Evolutionary conservation across 2,888 invertebrate genomes (phyloP), one percentile per base, ranked within the genome.

Genomic region (Cheilosia impressa): DNA sequence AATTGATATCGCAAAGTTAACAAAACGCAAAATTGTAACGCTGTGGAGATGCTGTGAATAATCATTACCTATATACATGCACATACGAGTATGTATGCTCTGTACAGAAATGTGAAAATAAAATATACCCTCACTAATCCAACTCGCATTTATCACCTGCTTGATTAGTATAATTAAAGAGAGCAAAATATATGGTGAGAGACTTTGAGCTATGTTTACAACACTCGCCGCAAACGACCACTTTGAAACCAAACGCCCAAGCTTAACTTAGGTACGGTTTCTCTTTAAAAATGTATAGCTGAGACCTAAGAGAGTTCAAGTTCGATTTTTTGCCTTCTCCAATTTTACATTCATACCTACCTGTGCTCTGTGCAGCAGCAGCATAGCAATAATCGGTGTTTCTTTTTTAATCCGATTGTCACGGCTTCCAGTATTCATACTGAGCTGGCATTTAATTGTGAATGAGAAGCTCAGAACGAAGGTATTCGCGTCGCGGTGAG

Each of bases 371-470:
- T 57, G 55, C 75, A 66, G 80, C 71, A 71, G 55, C 75, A 66
- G 80, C 71, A 71, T 57, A 75, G 75, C 80, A 84, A 84, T 84
- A 84, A 80, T 75, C 75, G 63, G 60, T 52, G 75, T 85, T 75
- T 76, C 71, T 52, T 71, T 80, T 85, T 85, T 77, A 85, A 85
- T 85, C 81, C 81, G 76, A 85, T 85, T 85, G 76, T 85, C 80
- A 81, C 76, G 80, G 85, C 76, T 85, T 81, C 72, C 81, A 72
- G 81, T 76, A 72, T 77, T 72, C 85, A 71, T 72, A 81, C 72
- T 81, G 85, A 85, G 85, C 85, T 85, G 81, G 85, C 81, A 85
- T 77, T 85, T 72, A 85, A 85, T 85, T 81, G 85, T 85, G 81
- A 85, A 85, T 85, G 85, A 81, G 85, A 85, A 81, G 85, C 85